Percentiles rank a stretch among this genome's conserved stretches.
These are phyloP conservation scores for Octodon degus DNA, from an alignment of 2,113 vertebrate species.

Conservation along the genomic window DNA sequence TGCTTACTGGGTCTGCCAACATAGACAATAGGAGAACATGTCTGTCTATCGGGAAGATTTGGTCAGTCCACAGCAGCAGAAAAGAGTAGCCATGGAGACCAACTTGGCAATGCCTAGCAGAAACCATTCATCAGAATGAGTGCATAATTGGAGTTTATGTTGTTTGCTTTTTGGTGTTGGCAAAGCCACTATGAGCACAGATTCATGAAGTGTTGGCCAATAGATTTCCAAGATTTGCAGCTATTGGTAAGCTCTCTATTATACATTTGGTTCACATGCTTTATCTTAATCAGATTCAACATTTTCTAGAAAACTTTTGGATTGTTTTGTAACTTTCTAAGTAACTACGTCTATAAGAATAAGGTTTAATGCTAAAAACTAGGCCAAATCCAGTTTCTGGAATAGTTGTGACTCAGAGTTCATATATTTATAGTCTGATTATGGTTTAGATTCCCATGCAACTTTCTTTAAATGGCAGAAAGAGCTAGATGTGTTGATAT, in stretches of 20 bases:
- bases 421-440: background rate
- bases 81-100: background rate
- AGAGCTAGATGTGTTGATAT: background rate
- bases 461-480: background rate
- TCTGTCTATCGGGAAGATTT: background rate
- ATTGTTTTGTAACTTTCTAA: constrained; percentile 55
- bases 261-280: background rate
- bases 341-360: background rate
- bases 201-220: background rate
- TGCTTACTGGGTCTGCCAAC: background rate
- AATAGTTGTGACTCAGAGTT: background rate
- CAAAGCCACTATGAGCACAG: background rate
- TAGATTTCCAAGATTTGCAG: background rate
- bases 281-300: background rate
- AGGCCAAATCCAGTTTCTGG: background rate
- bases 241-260: background rate
- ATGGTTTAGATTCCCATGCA: background rate
- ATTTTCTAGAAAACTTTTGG: constrained; percentile 27
- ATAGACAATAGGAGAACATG: background rate
- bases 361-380: background rate
- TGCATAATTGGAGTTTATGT: background rate
- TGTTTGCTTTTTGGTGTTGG: background rate
- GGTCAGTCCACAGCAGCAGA: background rate
- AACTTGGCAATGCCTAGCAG: background rate
- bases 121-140: background rate